Evolutionary conservation across 2,797 vertebrate species (phyloP), one percentile per base, ranked within the genome.

Genomic region (Sparidentex hasta): DNA sequence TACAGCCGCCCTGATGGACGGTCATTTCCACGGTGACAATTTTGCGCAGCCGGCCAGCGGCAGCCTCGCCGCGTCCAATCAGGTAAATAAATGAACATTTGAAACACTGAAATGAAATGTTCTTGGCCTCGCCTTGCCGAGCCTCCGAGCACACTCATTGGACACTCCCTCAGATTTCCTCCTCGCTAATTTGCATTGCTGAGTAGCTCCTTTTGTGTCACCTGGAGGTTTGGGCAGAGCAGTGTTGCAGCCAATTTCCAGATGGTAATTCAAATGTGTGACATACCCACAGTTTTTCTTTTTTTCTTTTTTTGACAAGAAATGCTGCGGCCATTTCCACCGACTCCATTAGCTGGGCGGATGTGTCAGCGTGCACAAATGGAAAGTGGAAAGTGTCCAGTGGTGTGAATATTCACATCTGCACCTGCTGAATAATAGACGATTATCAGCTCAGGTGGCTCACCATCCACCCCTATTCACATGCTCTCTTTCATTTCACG

Each of bases 341-440:
- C 57, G 85, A 76, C 72, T 91, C 90, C 91, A 93, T 93, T 92
- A 92, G 78, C 65, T 33, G 41, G 14, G 43, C 23, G 73, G 63
- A 48, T 64, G 78, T 38, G 57, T 67, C 52, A 16, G 54, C 21
- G 25, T 65, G 76, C 83, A 82, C 84, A 86, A 88, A 89, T 78
- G 79, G 82, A 81, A 76, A 85, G 86, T 85, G 88, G 82, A 86
- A 90, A 88, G 87, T 88, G 92, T 92, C 92, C 92, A 88, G 74
- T 78, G 71, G 84, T 86, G 88, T 88, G 87, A 92, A 91, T 91
- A 93, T 92, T 93, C 91, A 90, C 93, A 90, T 92, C 85, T 91
- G 88, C 88, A 92, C 83, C 90, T 90, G 88, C 86, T 94, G 90
- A 94, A 94, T 94, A 93, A 94, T 92, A 88, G 86, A 94, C 70